Conservation (phyloP, 2,888 invertebrate genomes). For the Linyphia triangularis region DNA sequence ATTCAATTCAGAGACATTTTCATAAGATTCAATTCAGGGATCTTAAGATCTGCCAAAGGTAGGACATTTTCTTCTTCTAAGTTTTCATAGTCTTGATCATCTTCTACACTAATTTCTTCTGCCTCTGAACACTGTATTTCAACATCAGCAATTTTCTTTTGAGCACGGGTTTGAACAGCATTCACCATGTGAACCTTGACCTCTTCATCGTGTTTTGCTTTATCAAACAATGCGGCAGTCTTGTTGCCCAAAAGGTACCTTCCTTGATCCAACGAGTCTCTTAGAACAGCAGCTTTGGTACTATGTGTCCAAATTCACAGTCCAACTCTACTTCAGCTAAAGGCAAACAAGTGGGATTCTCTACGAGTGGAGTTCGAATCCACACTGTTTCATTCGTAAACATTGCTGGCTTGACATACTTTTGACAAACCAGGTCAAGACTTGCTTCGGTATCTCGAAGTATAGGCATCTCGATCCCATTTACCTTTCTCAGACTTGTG, state of each 20-base stretch:
- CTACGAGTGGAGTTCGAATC: neutral
- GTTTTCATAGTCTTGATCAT: neutral
- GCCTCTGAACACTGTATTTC: neutral
- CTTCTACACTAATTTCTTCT: neutral
- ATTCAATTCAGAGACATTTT: neutral
- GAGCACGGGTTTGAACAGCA: conserved; percentile 20
- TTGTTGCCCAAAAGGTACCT: conserved; percentile 29
- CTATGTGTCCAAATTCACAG: neutral
- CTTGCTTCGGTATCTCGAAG: conserved; percentile 21
- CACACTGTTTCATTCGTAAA: conserved; percentile 8
- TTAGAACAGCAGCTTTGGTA: conserved; percentile 10
- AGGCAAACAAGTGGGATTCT: neutral
- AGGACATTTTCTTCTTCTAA: neutral
- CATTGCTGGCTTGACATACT: neutral
- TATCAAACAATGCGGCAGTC: conserved; percentile 20
- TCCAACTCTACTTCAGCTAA: conserved; percentile 31
- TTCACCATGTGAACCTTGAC: neutral
- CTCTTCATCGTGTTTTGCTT: neutral
- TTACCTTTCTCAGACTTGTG: conserved; percentile 17
- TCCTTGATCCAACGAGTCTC: conserved; percentile 14
- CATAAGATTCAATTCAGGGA: neutral
- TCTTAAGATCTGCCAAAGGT: neutral
- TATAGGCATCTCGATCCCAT: conserved; percentile 24
- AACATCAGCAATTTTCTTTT: neutral
- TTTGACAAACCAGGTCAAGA: conserved; percentile 14